Conservation (phyloP, 2,113 vertebrate species). For the Poecilia latipinna region DNA sequence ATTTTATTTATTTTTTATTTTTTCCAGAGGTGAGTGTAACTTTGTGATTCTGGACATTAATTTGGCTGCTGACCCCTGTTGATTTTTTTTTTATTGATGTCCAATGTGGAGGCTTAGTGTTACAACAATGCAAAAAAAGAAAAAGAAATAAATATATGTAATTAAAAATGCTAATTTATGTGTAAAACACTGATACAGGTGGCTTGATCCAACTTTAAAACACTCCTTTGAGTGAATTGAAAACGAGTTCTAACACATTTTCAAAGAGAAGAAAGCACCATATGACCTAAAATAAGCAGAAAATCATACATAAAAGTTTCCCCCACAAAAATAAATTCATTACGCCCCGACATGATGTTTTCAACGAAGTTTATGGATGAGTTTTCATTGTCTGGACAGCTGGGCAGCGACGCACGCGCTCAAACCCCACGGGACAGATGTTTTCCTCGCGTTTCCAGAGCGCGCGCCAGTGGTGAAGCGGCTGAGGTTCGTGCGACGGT, state of each 20-base stretch:
- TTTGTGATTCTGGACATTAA: too few relatives aligned
- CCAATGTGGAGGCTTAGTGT: too few relatives aligned
- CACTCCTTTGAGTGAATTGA: too few relatives aligned
- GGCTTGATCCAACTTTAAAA: not conserved
- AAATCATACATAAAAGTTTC: not conserved
- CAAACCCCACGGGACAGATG: conserved; percentile 26
- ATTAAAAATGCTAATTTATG: not conserved
- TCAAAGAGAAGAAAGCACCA: not conserved
- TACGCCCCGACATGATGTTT: not conserved
- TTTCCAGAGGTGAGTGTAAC: too few relatives aligned
- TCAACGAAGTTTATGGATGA: not conserved
- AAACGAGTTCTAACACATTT: not conserved
- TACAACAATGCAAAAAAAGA: not conserved
- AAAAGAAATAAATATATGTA: not conserved
- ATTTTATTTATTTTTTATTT: too few relatives aligned
- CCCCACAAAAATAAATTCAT: not conserved
- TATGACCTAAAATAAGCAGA: not conserved
- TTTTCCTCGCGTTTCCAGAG: not conserved
- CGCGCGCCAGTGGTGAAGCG: not conserved
- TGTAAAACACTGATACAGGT: not conserved
- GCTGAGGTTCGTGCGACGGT: not conserved
- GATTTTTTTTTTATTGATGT: too few relatives aligned
- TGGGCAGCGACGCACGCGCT: not conserved
- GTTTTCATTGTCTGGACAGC: not conserved
- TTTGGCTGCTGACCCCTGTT: too few relatives aligned